A percentile compares a stretch with the other conserved stretches of the same genome.
phyloP scores from a whole-genome alignment of 2,113 vertebrate genomes.

The Eretmochelys imbricata region DNA sequence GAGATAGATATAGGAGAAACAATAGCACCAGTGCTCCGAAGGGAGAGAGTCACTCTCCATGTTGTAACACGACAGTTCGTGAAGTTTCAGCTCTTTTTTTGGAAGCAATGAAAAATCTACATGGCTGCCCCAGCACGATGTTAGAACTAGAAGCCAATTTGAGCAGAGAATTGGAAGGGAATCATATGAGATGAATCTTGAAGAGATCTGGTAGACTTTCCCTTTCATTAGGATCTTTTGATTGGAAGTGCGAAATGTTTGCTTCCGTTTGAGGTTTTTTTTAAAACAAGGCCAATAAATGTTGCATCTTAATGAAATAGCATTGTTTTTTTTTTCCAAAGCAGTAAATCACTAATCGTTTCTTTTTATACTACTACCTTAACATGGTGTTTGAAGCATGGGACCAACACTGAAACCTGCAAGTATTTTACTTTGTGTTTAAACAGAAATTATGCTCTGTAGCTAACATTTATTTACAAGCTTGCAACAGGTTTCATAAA shows the following conservation, averaged over 20 bases:
- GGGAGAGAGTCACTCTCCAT: neutral
- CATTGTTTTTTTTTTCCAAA: constrained; percentile 50
- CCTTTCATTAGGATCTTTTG: constrained; percentile 22
- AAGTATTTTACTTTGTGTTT: constrained; percentile 31
- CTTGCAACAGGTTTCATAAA: constrained; percentile 21
- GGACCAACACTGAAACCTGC: constrained; percentile 11
- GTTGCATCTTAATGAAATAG: constrained; percentile 48
- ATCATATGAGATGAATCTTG: neutral
- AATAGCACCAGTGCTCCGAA: neutral
- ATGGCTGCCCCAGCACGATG: neutral
- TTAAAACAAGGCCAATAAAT: neutral
- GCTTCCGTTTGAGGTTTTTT: neutral
- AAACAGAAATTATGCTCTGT: neutral
- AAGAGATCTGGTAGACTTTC: neutral
- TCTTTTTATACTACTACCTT: neutral
- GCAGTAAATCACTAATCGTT: constrained; percentile 12
- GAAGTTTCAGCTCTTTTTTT: neutral
- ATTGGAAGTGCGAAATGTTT: neutral
- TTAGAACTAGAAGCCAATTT: neutral
- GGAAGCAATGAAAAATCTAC: neutral
- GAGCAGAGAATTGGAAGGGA: neutral
- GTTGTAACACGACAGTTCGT: neutral
- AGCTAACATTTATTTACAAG: constrained; percentile 39
- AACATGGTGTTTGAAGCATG: constrained; percentile 30
- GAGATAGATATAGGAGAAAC: neutral